Percentiles rank a stretch among this genome's conserved stretches.
Conservation (phyloP, 1,140 invertebrate genomes). For the Teleopsis dalmanni region DNA sequence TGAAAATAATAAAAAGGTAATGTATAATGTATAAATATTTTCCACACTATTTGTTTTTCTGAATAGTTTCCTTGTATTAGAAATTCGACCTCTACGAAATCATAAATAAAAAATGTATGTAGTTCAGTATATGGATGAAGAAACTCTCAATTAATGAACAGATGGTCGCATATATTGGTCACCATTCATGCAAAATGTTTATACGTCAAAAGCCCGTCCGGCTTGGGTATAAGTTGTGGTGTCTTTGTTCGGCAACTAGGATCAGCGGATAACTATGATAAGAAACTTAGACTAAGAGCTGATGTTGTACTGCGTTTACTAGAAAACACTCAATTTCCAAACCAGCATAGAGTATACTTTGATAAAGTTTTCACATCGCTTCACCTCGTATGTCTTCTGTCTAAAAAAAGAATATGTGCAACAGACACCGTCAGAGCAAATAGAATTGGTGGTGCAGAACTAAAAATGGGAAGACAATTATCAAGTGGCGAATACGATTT, state of each 20-base stretch:
- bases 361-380: slow-evolving; percentile 1
- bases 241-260: slow-evolving; percentile 4
- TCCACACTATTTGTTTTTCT: background rate
- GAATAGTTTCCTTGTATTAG: no score
- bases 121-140: background rate
- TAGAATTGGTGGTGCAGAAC: background rate
- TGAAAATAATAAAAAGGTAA: background rate
- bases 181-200: no score
- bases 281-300: slow-evolving; percentile 3
- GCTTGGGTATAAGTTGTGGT: slow-evolving; percentile 6
- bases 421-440: slow-evolving; percentile 5
- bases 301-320: slow-evolving; percentile 6
- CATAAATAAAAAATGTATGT: background rate
- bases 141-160: background rate
- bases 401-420: slow-evolving; percentile 1
- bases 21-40: background rate
- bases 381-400: background rate
- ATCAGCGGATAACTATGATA: background rate
- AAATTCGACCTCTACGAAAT: background rate
- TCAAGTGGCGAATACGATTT: background rate
- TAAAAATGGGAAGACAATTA: slow-evolving; percentile 6
- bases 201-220: background rate
- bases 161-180: background rate
- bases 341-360: background rate
- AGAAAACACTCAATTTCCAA: background rate